These are phyloP conservation scores for Drosophila phalerata DNA, from an alignment of 2,888 invertebrate genomes.

Conservation along the genomic window DNA sequence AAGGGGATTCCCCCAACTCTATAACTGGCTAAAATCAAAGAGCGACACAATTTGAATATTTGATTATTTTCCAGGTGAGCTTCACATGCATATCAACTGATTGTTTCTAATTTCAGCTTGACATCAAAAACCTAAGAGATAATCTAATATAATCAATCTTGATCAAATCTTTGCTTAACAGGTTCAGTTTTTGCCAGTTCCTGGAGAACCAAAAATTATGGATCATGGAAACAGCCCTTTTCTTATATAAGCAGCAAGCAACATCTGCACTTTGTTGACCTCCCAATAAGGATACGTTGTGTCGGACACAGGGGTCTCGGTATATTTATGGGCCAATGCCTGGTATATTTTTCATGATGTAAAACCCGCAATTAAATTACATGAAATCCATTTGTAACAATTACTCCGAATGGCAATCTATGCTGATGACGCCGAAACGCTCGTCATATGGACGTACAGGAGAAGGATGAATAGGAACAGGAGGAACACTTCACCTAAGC, in stretches of 20 bases:
- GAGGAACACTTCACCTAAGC: constrained; percentile 41
- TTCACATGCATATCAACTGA: constrained; percentile 18
- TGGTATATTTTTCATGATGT: constrained; percentile 77
- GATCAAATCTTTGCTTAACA: not conserved
- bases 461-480: constrained; percentile 2
- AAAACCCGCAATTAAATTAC: constrained; percentile 83
- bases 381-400: constrained; percentile 83
- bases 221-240: constrained; percentile 1
- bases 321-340: constrained; percentile 65
- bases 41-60: constrained; percentile 82
- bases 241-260: constrained; percentile 1
- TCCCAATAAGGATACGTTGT: constrained; percentile 40
- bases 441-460: constrained; percentile 58
- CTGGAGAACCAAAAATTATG: not conserved
- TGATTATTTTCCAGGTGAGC: constrained; percentile 50
- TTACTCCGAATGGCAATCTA: constrained; percentile 80
- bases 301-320: constrained; percentile 15
- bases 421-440: constrained; percentile 75
- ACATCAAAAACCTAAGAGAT: constrained; percentile 6
- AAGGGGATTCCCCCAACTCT: constrained; percentile 9
- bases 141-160: not conserved
- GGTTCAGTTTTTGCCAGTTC: not conserved
- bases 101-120: constrained; percentile 16
- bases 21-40: constrained; percentile 66
- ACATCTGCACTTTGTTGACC: constrained; percentile 21